Evolutionary conservation across 2,797 vertebrate species (phyloP), one percentile per base, ranked within the genome.

Genomic region (Eulemur albifrons): DNA sequence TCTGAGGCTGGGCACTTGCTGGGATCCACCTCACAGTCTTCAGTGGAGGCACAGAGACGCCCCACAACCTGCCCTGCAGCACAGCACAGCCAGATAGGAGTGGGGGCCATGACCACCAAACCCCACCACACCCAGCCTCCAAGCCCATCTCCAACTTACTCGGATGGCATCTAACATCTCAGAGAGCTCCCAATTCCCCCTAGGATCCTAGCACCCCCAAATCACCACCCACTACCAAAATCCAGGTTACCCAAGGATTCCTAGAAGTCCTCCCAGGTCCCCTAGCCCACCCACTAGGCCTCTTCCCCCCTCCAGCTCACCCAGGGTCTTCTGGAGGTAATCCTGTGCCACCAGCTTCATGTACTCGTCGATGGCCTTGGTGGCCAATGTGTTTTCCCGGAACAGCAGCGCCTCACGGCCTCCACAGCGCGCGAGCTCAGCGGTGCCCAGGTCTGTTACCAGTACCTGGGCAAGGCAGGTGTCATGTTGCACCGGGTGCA

Each of bases 321-420:
- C 99, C 70, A 99, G 96, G 0, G 99, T 99, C 98, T 99, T 99
- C 81, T 99, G 99, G 50, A 99, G 99, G 97, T 99, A 99, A 97
- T 99, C 99, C 97, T 99, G 99, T 20, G 99, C 99, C 93, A 99
- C 99, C 97, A 99, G 98, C 97, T 99, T 99, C 99, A 99, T 99
- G 94, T 99, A 99, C 96, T 99, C 99, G 20, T 99, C 99, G 0
- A 99, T 99, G 93, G 99, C 99, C 97, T 99, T 99, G 77, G 99
- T 99, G 96, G 99, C 99, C 96, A 99, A 96, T 0, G 99, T 99
- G 98, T 99, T 99, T 98, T 99, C 99, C 40, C 99, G 99, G 98
- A 99, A 99, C 95, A 99, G 99, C 97, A 99, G 97, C 0, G 99
- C 99, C 96, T 99, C 99, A 0, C 98, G 99, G 83, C 99, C 99